A percentile compares a stretch with the other conserved stretches of the same genome.
Evolutionary conservation across 2,797 vertebrate genomes (phyloP).

Genomic region (Ataeniobius toweri): DNA sequence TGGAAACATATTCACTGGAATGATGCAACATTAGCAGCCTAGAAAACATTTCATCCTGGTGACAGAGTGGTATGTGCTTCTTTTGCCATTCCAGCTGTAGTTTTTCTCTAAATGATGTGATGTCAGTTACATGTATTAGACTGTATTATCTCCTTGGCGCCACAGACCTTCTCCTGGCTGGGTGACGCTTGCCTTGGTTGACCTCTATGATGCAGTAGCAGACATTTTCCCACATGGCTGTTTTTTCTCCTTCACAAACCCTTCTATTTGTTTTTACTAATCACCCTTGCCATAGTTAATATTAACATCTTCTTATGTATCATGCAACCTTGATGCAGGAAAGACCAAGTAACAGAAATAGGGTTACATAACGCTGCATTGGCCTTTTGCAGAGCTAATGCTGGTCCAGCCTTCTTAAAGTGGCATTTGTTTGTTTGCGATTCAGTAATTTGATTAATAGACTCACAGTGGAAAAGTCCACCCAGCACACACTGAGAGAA

Average conservation of each 20-base stretch:
- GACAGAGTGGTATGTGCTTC: constrained; percentile 21
- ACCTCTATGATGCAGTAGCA: constrained; percentile 53
- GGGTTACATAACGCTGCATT: constrained; percentile 42
- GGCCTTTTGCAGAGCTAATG: constrained; percentile 35
- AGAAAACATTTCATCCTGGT: constrained; percentile 33
- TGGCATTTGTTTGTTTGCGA: constrained; percentile 38
- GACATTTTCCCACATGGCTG: constrained; percentile 58
- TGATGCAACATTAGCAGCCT: constrained; percentile 36
- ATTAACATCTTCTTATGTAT: constrained; percentile 46
- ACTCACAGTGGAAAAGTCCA: constrained; percentile 17
- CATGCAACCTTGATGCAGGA: constrained; percentile 25
- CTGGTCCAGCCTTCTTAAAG: constrained; percentile 44
- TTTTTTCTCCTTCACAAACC: constrained; percentile 51
- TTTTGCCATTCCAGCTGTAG: not conserved
- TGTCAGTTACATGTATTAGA: constrained; percentile 52
- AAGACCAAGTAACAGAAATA: constrained; percentile 40
- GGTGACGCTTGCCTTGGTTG: constrained; percentile 67
- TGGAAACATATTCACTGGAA: constrained; percentile 42
- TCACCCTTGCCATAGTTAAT: constrained; percentile 41
- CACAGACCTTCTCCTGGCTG: constrained; percentile 57
- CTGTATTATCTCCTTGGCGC: constrained; percentile 25
- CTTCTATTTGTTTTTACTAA: constrained; percentile 52
- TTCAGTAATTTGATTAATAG: constrained; percentile 39
- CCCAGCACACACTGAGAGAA: not conserved
- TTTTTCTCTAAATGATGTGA: constrained; percentile 20